phyloP scores from a whole-genome alignment of 2,888 invertebrate genomes.

The Acanthoscelides obtectus region DNA sequence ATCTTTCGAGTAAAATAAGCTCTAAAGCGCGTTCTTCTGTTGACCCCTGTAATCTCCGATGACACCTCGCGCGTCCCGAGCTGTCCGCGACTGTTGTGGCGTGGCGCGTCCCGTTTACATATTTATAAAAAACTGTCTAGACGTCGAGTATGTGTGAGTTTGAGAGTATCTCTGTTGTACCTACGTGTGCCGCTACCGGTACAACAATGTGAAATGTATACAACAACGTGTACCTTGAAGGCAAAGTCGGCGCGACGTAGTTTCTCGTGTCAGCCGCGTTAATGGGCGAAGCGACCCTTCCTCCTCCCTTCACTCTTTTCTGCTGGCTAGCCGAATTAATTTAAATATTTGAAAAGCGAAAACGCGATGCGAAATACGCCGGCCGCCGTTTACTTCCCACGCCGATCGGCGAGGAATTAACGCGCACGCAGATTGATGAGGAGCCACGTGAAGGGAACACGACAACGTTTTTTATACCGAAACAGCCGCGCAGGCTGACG shows the following conservation, averaged over 20 bases:
- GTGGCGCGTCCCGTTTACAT: constrained; percentile 20
- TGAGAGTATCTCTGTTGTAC: neutral
- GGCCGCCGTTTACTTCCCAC: too few relatives aligned
- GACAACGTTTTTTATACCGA: too few relatives aligned
- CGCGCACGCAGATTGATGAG: too few relatives aligned
- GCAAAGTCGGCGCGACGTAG: neutral
- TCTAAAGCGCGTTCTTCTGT: neutral
- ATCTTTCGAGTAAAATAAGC: too few relatives aligned
- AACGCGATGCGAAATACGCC: neutral
- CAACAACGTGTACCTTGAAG: neutral
- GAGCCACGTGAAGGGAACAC: too few relatives aligned
- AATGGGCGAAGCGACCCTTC: neutral
- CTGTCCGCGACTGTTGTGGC: neutral
- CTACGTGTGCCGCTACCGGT: neutral
- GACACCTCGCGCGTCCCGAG: neutral
- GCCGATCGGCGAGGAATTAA: too few relatives aligned
- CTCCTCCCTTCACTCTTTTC: constrained; percentile 11
- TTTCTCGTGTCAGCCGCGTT: neutral
- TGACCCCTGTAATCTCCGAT: neutral
- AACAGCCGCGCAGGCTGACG: too few relatives aligned
- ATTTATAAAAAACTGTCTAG: constrained; percentile 32
- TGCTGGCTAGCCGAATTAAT: constrained; percentile 24
- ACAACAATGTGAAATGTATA: neutral
- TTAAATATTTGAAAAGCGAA: constrained; percentile 27
- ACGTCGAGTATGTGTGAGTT: constrained; percentile 9